A percentile compares a stretch with the other conserved stretches of the same genome.
Evolutionary conservation across 92 coral and sea anemone species (phyloP).

Genomic region (Paramuricea clavata): DNA sequence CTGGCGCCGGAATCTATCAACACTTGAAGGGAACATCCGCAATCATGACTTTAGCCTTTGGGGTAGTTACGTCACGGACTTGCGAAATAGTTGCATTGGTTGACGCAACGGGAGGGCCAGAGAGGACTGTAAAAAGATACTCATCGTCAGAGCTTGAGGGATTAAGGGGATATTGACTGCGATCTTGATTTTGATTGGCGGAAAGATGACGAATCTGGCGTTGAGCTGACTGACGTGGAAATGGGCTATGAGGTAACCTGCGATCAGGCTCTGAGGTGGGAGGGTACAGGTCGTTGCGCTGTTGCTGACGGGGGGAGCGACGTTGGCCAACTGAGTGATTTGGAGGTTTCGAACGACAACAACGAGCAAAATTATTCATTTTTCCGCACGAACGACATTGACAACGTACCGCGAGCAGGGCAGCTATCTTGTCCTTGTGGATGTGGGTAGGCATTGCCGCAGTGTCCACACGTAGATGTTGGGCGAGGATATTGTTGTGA

Average conservation of each 20-base stretch:
- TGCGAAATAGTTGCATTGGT: conserved; percentile 23
- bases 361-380: conserved; percentile 1
- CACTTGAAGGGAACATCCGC: neutral
- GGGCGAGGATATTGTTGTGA: neutral
- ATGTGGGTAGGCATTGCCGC: neutral
- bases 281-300: no score
- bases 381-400: neutral
- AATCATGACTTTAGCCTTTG: conserved; percentile 16
- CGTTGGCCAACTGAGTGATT: neutral
- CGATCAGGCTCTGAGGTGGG: no score
- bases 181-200: neutral
- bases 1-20: conserved; percentile 51
- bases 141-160: neutral
- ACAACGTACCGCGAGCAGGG: neutral
- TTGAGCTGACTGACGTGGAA: neutral
- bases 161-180: no score
- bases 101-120: no score
- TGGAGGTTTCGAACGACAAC: neutral
- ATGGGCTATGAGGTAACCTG: neutral
- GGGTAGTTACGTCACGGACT: neutral
- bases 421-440: neutral
- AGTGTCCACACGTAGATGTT: neutral
- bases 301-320: neutral
- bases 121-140: conserved; percentile 2
- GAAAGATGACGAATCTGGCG: neutral